Evolutionary conservation across 2,113 vertebrate genomes (phyloP).

Genomic region (Zosterops lateralis): DNA sequence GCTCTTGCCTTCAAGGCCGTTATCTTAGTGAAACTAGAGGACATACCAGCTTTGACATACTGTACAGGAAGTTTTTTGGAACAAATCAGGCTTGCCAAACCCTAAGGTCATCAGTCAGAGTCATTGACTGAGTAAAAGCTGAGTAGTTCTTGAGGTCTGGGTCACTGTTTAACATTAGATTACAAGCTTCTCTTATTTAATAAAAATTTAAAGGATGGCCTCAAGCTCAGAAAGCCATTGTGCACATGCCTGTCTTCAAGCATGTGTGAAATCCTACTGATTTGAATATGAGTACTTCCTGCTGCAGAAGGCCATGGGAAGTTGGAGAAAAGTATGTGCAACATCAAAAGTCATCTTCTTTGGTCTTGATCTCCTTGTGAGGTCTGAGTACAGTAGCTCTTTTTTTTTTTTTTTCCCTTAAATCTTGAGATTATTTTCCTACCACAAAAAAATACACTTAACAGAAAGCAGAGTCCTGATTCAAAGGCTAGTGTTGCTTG

Average conservation of each 20-base stretch:
- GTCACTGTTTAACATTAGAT: not conserved
- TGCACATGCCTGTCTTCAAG: not conserved
- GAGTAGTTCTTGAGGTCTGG: not conserved
- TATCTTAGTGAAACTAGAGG: not conserved
- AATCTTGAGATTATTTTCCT: not conserved
- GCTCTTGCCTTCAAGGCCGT: not conserved
- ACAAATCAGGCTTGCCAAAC: not conserved
- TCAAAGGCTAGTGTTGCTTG: not conserved
- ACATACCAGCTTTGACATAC: not conserved
- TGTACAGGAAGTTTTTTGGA: not conserved
- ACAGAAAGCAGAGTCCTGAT: not conserved
- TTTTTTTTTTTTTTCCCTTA: not conserved
- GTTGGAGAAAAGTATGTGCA: not conserved
- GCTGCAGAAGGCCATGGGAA: not conserved
- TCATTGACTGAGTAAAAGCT: not conserved
- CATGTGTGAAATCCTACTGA: not conserved
- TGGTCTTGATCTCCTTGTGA: not conserved
- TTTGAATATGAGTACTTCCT: not conserved
- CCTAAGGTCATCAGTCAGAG: not conserved
- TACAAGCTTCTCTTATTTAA: not conserved
- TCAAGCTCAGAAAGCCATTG: not conserved
- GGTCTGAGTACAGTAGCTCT: not conserved
- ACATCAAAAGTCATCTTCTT: not conserved
- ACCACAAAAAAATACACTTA: not conserved
- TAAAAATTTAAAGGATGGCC: not conserved